Percentiles rank a stretch among this genome's conserved stretches.
Conservation (phyloP, 2,888 invertebrate genomes). For the Andrena dorsata region DNA sequence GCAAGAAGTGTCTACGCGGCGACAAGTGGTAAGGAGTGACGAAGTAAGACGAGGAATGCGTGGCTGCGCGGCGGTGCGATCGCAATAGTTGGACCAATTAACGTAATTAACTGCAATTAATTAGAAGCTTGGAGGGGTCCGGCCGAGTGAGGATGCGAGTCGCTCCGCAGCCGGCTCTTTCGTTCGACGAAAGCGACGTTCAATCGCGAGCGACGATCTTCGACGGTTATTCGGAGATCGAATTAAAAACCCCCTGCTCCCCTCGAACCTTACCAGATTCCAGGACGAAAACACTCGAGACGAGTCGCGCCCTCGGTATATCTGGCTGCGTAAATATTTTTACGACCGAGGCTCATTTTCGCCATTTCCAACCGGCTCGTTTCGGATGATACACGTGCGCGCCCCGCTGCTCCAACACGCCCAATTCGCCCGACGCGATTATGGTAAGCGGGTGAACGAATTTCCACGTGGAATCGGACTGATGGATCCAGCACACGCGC, state of each 20-base stretch:
- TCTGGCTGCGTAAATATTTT: slow-evolving; percentile 34
- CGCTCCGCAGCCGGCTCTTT: slow-evolving; percentile 2
- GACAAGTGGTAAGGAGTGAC: slow-evolving; percentile 20
- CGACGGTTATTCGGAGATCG: not conserved
- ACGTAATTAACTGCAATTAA: slow-evolving; percentile 79
- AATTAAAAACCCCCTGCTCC: slow-evolving; percentile 29
- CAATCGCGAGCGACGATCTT: slow-evolving; percentile 11
- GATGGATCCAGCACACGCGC: not conserved
- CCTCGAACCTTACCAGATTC: not conserved
- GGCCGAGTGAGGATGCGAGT: not conserved
- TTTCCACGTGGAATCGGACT: not conserved
- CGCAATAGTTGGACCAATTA: slow-evolving; percentile 76
- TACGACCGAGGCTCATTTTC: slow-evolving; percentile 19
- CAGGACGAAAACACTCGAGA: not conserved
- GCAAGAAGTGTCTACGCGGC: not conserved
- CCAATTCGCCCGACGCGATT: not conserved
- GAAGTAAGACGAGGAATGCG: slow-evolving; percentile 45
- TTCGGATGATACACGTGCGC: slow-evolving; percentile 19
- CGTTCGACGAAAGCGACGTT: slow-evolving; percentile 27
- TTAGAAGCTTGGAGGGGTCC: slow-evolving; percentile 65
- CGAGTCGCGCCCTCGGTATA: slow-evolving; percentile 18
- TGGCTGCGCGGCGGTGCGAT: slow-evolving; percentile 57
- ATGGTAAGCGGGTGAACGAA: not conserved
- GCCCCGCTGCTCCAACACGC: not conserved
- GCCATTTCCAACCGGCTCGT: not conserved